phyloP scores from a whole-genome alignment of 1,140 invertebrate species.

The Cydia pomonella region DNA sequence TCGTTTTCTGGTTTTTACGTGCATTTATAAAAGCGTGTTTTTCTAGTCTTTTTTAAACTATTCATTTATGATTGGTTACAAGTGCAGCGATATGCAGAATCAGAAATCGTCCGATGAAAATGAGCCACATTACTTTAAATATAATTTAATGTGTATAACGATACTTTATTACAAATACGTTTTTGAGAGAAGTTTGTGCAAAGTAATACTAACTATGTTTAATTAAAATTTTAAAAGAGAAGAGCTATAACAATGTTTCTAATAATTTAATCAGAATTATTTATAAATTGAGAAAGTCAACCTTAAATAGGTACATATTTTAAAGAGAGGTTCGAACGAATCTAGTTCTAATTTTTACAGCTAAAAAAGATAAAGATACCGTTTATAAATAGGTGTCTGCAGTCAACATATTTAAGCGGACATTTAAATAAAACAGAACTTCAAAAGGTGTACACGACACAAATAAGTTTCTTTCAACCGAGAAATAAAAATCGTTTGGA shows the following conservation, averaged over 20 bases:
- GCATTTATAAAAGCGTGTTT: too few species aligned
- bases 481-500: too few species aligned
- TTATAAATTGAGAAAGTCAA: background rate
- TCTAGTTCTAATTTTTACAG: background rate
- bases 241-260: background rate
- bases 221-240: background rate
- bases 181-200: constrained; percentile 25
- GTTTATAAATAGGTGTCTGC: too few species aligned
- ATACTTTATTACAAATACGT: background rate
- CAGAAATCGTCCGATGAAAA: background rate
- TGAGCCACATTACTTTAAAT: background rate
- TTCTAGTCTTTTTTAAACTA: too few species aligned
- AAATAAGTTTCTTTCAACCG: too few species aligned
- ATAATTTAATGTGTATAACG: background rate
- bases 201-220: constrained; percentile 1
- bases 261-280: background rate
- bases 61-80: too few species aligned
- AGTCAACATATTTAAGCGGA: too few species aligned
- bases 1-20: too few species aligned
- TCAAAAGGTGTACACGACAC: too few species aligned
- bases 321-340: background rate
- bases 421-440: too few species aligned
- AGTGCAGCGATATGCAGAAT: background rate
- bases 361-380: background rate
- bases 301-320: background rate